Evolutionary conservation across 2,888 invertebrate species (phyloP).

Genomic region (Lingula anatina): DNA sequence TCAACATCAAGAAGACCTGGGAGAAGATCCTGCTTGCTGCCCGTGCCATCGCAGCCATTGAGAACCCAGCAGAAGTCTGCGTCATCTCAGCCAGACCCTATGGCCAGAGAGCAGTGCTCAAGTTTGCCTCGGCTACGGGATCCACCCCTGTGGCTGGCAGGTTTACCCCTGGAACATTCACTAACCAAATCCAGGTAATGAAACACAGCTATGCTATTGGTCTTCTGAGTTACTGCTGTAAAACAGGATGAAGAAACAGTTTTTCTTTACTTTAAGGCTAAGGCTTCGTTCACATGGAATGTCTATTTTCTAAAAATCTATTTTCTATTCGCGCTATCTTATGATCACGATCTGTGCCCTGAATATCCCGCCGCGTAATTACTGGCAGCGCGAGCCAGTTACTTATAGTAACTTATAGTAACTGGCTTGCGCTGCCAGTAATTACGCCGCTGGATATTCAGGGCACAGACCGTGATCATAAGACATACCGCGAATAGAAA

Average conservation of each 20-base stretch:
- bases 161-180: conserved; percentile 98
- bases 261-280: not conserved
- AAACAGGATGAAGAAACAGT: not conserved
- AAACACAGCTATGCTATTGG: no score
- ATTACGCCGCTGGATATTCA: no score
- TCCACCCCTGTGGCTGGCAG: conserved; percentile 98
- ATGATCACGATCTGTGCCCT: no score
- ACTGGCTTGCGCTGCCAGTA: no score
- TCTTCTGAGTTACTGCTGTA: not conserved
- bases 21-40: conserved; percentile 96
- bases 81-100: conserved; percentile 93
- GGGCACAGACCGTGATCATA: no score
- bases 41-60: conserved; percentile 95
- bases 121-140: conserved; percentile 97
- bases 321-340: no score
- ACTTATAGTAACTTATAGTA: no score
- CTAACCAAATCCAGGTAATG: conserved; percentile 76
- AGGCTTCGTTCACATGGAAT: no score
- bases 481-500: no score
- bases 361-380: no score
- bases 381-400: no score
- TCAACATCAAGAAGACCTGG: conserved; percentile 96
- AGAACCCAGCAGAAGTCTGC: conserved; percentile 95
- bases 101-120: conserved; percentile 95
- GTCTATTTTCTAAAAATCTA: no score